Percentiles rank a stretch among this genome's conserved stretches.
These are phyloP conservation scores for Apamea monoglypha DNA, from an alignment of 2,888 invertebrate species.

Conservation along the genomic window DNA sequence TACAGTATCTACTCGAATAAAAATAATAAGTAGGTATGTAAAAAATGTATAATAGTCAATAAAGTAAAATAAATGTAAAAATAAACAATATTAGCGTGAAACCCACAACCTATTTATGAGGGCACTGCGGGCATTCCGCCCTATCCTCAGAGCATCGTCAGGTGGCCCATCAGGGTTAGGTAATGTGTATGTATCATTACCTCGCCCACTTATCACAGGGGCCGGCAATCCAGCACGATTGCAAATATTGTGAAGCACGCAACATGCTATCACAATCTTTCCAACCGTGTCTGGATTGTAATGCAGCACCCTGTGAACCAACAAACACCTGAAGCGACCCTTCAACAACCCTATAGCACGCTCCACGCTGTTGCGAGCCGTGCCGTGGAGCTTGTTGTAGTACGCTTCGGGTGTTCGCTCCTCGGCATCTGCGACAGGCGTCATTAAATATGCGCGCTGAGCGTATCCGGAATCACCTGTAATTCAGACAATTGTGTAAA, in stretches of 20 bases:
- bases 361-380: neutral
- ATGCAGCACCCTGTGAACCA: neutral
- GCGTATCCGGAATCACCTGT: neutral
- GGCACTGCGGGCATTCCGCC: neutral
- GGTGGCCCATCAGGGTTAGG: neutral
- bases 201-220: neutral
- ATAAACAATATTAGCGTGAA: neutral
- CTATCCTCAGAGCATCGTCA: neutral
- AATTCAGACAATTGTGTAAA: neutral
- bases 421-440: neutral
- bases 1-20: too few relatives aligned
- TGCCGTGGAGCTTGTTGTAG: neutral
- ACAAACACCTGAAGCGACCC: conserved; percentile 1
- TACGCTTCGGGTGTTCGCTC: neutral
- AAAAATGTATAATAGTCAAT: too few relatives aligned
- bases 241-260: neutral
- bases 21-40: too few relatives aligned
- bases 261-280: conserved; percentile 1
- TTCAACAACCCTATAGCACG: neutral
- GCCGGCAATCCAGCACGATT: neutral
- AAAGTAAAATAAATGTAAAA: neutral
- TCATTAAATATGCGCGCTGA: neutral
- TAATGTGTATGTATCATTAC: neutral
- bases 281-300: neutral
- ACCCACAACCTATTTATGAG: neutral